Evolutionary conservation across 2,113 vertebrate genomes (phyloP).

Genomic region (Ptilonorhynchus violaceus): DNA sequence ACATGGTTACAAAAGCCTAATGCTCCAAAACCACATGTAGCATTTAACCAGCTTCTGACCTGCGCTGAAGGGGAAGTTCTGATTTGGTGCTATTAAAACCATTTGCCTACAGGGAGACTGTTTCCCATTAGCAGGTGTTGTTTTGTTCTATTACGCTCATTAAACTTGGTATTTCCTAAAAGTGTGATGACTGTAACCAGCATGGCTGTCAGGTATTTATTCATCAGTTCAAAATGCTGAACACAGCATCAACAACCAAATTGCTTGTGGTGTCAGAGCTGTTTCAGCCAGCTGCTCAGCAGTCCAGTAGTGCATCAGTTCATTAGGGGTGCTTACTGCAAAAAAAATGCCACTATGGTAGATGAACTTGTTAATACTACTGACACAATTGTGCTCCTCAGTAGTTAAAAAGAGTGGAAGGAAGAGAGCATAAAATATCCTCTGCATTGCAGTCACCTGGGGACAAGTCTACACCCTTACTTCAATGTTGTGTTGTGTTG

Average conservation of each 20-base stretch:
- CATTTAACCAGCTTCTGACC: neutral
- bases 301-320: neutral
- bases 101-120: neutral
- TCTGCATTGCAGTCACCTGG: neutral
- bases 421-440: neutral
- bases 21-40: rapidly evolving
- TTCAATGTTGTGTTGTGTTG: neutral
- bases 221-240: neutral
- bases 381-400: neutral
- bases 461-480: neutral
- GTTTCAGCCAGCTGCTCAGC: neutral
- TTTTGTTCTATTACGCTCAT: neutral
- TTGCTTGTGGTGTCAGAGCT: neutral
- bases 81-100: neutral
- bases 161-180: neutral
- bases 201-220: neutral
- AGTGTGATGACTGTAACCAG: neutral
- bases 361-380: neutral
- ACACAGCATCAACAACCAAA: neutral
- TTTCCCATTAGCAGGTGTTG: neutral
- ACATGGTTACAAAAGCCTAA: neutral
- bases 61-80: neutral
- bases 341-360: neutral
- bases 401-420: neutral
- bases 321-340: neutral